phyloP scores from a whole-genome alignment of 1,140 invertebrate species.

The Sitobion miscanthi region DNA sequence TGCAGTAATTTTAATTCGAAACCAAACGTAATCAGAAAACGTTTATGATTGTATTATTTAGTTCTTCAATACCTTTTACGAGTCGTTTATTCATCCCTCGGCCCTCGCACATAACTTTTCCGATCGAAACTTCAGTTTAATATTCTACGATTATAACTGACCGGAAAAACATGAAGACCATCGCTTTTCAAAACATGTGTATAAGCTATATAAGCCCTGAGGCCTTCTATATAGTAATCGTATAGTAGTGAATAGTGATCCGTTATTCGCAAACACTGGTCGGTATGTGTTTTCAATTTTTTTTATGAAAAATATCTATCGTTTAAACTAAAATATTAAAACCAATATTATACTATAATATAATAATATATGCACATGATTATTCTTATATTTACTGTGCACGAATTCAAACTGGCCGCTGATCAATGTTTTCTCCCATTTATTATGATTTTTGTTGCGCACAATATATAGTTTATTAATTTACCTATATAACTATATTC shows the following conservation, averaged over 20 bases:
- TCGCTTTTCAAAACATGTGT: not conserved
- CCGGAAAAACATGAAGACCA: not conserved
- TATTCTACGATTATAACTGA: not conserved
- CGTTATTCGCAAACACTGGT: not conserved
- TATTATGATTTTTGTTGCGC: not conserved
- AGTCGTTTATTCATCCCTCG: not conserved
- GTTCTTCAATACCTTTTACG: not conserved
- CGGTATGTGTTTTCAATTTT: not conserved
- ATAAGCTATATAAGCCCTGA: not conserved
- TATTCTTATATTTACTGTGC: not conserved
- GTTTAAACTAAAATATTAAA: not conserved
- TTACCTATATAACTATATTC: not conserved
- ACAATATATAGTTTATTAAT: not conserved
- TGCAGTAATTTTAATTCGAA: constrained; percentile 8
- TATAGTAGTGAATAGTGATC: not conserved
- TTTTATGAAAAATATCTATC: not conserved
- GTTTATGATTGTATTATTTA: not conserved
- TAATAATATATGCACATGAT: not conserved
- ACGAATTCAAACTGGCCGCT: not conserved
- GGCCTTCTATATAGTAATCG: too few species aligned
- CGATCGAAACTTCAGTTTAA: not conserved
- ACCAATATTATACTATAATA: not conserved
- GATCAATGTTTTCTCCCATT: not conserved
- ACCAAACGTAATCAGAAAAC: not conserved
- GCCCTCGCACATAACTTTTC: not conserved